Percentiles rank a stretch among this genome's conserved stretches.
Evolutionary conservation across 2,888 invertebrate species (phyloP).

Genomic region (Scelioninae gen. 1): DNA sequence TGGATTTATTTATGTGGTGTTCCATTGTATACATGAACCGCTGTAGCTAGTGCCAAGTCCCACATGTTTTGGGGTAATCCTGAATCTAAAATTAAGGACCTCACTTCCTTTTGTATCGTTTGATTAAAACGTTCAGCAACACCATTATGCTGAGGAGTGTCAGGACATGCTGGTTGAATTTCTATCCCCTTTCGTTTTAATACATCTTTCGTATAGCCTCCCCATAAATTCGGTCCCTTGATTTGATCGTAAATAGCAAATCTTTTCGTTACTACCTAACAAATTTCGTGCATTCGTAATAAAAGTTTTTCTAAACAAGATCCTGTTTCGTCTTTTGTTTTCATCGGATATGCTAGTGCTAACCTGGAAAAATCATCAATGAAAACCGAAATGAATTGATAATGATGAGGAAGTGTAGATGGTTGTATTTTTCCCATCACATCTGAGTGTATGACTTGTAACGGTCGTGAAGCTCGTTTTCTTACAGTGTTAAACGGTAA

Average conservation of each 20-base stretch:
- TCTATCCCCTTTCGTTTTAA: slow-evolving; percentile 19
- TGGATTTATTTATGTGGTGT: slow-evolving; percentile 60
- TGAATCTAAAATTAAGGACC: slow-evolving; percentile 45
- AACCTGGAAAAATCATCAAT: slow-evolving; percentile 71
- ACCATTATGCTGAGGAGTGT: slow-evolving; percentile 1
- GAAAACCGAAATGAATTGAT: slow-evolving; percentile 57
- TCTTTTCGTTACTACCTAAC: slow-evolving; percentile 65
- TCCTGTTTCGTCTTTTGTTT: slow-evolving; percentile 32
- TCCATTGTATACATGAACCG: slow-evolving; percentile 64
- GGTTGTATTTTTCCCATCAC: slow-evolving; percentile 49
- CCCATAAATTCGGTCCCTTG: slow-evolving; percentile 26
- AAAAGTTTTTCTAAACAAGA: slow-evolving; percentile 43
- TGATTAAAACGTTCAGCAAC: slow-evolving; percentile 28
- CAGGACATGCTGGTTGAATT: slow-evolving; percentile 26
- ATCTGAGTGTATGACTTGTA: slow-evolving; percentile 46
- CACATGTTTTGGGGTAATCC: slow-evolving; percentile 34
- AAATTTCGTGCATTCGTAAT: slow-evolving; percentile 67
- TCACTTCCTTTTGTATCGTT: slow-evolving; percentile 44
- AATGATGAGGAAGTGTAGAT: slow-evolving; percentile 58
- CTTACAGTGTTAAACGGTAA: slow-evolving; percentile 65
- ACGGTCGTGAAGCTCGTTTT: slow-evolving; percentile 57
- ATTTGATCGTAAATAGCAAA: slow-evolving; percentile 58
- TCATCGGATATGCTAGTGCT: slow-evolving; percentile 70
- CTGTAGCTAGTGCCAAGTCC: not conserved
- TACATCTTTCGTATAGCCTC: slow-evolving; percentile 12